These are phyloP conservation scores for Gobiocypris rarus DNA, from an alignment of 2,113 vertebrate species.

Conservation along the genomic window DNA sequence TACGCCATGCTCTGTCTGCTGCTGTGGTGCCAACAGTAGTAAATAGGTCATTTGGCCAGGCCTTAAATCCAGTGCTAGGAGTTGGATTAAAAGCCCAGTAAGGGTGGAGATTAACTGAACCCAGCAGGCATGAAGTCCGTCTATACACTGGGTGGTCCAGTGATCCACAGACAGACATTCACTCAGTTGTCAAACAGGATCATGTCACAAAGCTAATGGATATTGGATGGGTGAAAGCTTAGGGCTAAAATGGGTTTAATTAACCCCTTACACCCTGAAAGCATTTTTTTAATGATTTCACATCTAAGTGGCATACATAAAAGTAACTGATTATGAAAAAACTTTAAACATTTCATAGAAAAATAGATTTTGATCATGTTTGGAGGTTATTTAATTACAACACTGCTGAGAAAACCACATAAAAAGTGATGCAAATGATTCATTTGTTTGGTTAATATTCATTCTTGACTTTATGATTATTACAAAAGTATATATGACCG, in stretches of 20 bases:
- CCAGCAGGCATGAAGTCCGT: neutral
- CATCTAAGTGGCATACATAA: no score
- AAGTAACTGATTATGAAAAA: no score
- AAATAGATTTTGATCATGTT: no score
- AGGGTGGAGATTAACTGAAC: conserved; percentile 29
- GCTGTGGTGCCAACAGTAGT: conserved; percentile 3
- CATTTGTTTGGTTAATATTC: no score
- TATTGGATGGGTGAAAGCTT: neutral
- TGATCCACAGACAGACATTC: neutral
- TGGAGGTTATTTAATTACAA: no score
- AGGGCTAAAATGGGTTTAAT: neutral
- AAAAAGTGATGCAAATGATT: no score
- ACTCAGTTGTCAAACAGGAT: conserved; percentile 16
- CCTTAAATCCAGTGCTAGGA: conserved; percentile 20
- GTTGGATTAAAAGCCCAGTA: conserved; percentile 29
- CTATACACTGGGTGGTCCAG: neutral
- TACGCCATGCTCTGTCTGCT: neutral
- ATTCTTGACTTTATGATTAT: no score
- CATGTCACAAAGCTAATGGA: conserved; percentile 6
- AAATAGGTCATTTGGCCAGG: conserved; percentile 45
- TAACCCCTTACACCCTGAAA: no score
- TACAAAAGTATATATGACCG: no score
- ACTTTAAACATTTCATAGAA: no score
- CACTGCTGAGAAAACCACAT: no score
- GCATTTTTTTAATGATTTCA: no score